phyloP scores from a whole-genome alignment of 2,797 vertebrate genomes.

The Bradypodion pumilum region DNA sequence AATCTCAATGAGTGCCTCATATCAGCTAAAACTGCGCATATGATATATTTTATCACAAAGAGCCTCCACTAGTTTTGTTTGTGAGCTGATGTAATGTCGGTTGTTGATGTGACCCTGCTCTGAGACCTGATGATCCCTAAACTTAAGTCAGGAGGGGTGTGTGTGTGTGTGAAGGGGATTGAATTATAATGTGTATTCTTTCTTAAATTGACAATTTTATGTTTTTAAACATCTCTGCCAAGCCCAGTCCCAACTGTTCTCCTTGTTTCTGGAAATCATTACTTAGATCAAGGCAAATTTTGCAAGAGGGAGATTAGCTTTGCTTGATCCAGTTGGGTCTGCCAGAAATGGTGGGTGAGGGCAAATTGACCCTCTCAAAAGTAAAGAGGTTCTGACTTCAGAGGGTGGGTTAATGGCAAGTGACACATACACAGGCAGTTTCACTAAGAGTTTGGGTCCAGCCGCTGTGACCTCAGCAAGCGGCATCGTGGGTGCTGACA shows the following conservation, averaged over 20 bases:
- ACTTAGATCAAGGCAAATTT: not conserved
- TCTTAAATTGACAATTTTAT: not conserved
- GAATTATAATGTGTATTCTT: not conserved
- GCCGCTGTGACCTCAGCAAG: conserved; percentile 29
- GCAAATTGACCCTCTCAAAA: not conserved
- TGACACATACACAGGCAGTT: not conserved
- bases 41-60: not conserved
- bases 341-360: not conserved
- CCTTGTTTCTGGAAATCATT: not conserved
- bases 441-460: not conserved
- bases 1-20: not conserved
- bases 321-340: not conserved
- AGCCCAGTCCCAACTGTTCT: not conserved
- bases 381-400: conserved; percentile 8
- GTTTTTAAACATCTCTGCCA: not conserved
- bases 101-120: not conserved
- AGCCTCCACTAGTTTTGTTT: not conserved
- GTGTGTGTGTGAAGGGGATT: not conserved
- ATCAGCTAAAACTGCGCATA: not conserved
- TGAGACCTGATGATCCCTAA: not conserved
- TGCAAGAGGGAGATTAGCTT: not conserved
- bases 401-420: conserved; percentile 12
- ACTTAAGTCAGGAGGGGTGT: too few relatives aligned
- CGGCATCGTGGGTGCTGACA: conserved; percentile 17
- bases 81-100: not conserved